Percentiles rank a stretch among this genome's conserved stretches.
These are phyloP conservation scores for Metacarcinus magister DNA, from an alignment of 2,888 invertebrate genomes.

Conservation along the genomic window DNA sequence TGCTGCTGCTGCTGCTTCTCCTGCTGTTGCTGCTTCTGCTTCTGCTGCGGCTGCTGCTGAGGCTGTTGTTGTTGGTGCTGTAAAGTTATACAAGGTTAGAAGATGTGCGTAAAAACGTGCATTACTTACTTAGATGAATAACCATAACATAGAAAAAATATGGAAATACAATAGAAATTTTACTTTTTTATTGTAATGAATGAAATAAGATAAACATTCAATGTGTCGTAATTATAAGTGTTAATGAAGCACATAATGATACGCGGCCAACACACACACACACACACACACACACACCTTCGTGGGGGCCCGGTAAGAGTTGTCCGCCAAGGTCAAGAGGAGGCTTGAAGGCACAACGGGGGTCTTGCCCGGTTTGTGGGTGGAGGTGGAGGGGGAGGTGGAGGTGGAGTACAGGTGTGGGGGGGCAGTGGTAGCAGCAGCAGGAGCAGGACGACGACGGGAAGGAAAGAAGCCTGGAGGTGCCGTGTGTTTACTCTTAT, in stretches of 20 bases:
- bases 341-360: conserved; percentile 69
- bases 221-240: too few species aligned
- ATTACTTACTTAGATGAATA: background rate
- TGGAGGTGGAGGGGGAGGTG: conserved; percentile 3
- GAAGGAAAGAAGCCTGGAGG: too few species aligned
- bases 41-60: background rate
- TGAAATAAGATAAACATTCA: too few species aligned
- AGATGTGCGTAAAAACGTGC: background rate
- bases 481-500: too few species aligned
- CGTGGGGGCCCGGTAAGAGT: background rate
- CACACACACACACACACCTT: background rate
- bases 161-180: too few species aligned
- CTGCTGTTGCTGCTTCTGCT: background rate
- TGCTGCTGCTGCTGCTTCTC: background rate
- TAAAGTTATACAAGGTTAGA: background rate
- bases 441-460: too few species aligned
- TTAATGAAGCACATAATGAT: too few species aligned
- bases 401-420: background rate
- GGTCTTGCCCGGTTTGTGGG: background rate
- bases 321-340: conserved; percentile 32
- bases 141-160: background rate
- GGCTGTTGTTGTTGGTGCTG: background rate
- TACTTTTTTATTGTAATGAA: too few species aligned
- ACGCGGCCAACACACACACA: too few species aligned
- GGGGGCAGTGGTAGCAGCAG: background rate